Percentiles rank a stretch among this genome's conserved stretches.
Conservation (phyloP, 2,888 invertebrate species). For the Escarpia spicata region DNA sequence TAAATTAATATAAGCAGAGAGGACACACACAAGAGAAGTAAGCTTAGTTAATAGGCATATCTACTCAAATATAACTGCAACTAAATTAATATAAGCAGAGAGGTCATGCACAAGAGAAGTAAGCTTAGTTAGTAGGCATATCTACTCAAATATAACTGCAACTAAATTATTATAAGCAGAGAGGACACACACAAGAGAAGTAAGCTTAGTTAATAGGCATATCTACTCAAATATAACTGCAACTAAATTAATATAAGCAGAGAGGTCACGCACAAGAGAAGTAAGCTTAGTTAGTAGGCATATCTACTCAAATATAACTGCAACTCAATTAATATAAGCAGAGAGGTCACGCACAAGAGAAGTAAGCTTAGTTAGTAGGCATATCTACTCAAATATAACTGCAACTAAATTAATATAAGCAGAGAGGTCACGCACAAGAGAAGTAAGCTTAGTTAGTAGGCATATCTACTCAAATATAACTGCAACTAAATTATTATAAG, state of each 20-base stretch:
- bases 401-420: too few species aligned
- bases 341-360: neutral
- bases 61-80: too few species aligned
- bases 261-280: neutral
- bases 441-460: neutral
- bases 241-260: too few species aligned
- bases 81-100: too few species aligned
- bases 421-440: neutral
- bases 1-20: neutral
- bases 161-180: too few species aligned
- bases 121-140: neutral
- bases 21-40: neutral
- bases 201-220: neutral
- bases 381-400: too few species aligned
- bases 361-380: neutral
- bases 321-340: too few species aligned
- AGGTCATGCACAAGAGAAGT: neutral
- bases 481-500: too few species aligned
- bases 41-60: neutral
- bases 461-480: too few species aligned
- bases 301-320: too few species aligned
- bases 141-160: too few species aligned
- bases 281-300: neutral
- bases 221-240: too few species aligned
- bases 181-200: neutral